phyloP scores from a whole-genome alignment of 2,797 vertebrate species.

The Ctenochaetus hawaiiensis region DNA sequence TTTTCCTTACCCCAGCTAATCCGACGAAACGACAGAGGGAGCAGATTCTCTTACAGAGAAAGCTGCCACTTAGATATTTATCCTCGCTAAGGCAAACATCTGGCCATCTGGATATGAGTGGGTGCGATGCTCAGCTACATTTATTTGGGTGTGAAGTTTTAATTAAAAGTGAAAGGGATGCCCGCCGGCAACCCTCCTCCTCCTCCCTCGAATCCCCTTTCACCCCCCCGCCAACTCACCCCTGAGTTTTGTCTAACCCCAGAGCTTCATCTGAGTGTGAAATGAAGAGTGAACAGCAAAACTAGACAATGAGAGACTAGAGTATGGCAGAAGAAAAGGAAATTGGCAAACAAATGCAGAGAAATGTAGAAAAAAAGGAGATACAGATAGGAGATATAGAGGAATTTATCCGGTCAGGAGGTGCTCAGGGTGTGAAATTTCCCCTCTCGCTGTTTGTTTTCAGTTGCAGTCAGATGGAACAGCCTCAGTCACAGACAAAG shows the following conservation, averaged over 20 bases:
- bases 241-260: slow-evolving; percentile 52
- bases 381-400: slow-evolving; percentile 26
- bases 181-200: slow-evolving; percentile 38
- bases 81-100: slow-evolving; percentile 84
- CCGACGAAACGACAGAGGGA: slow-evolving; percentile 82
- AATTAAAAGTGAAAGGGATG: slow-evolving; percentile 85
- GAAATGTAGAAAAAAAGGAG: slow-evolving; percentile 15
- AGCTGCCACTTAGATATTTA: slow-evolving; percentile 85
- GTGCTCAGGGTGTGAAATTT: slow-evolving; percentile 74
- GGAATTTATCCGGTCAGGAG: slow-evolving; percentile 53
- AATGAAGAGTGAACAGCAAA: slow-evolving; percentile 23
- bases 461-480: slow-evolving; percentile 70
- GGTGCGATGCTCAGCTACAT: slow-evolving; percentile 76
- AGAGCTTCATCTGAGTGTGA: slow-evolving; percentile 46
- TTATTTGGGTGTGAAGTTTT: slow-evolving; percentile 84
- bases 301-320: slow-evolving; percentile 29
- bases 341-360: slow-evolving; percentile 33
- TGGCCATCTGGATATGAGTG: slow-evolving; percentile 71
- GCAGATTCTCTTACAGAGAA: slow-evolving; percentile 85
- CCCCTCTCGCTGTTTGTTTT: slow-evolving; percentile 71
- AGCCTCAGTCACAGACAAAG: slow-evolving; percentile 65
- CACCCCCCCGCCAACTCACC: too few relatives aligned
- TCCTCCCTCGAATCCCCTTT: background rate
- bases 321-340: slow-evolving; percentile 6
- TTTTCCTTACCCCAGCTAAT: slow-evolving; percentile 84